Evolutionary conservation across 2,888 invertebrate genomes (phyloP).

Genomic region (Rhaphigaster nebulosa): DNA sequence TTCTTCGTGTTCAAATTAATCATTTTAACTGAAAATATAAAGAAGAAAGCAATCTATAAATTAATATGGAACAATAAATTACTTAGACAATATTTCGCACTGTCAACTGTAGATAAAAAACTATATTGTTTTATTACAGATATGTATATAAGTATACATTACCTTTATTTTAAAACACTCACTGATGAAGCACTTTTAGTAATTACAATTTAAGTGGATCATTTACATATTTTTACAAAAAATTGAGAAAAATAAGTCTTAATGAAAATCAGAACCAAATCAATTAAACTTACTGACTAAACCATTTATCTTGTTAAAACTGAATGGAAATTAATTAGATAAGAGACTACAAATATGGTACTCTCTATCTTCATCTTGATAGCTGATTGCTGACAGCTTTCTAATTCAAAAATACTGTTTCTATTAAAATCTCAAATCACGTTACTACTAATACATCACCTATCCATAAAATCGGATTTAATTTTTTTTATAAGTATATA

Average conservation of each 20-base stretch:
- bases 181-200: not conserved
- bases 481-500: too few species aligned
- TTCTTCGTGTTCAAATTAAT: not conserved
- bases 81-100: not conserved
- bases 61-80: not conserved
- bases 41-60: not conserved
- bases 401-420: not conserved
- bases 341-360: not conserved
- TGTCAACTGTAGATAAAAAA: not conserved
- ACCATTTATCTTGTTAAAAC: not conserved
- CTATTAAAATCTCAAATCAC: not conserved
- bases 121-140: not conserved
- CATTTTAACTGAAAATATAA: not conserved
- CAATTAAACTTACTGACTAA: not conserved
- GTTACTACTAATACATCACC: not conserved
- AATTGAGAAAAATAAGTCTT: not conserved
- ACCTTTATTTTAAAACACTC: not conserved
- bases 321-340: not conserved
- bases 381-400: not conserved
- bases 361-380: slow-evolving; percentile 5
- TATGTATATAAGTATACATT: not conserved
- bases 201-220: not conserved
- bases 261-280: not conserved
- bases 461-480: not conserved
- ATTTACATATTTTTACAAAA: not conserved